Evolutionary conservation across 2,888 invertebrate genomes (phyloP), one percentile per base, ranked within the genome.

Genomic region (Scaptodrosophila latifasciaeformis): DNA sequence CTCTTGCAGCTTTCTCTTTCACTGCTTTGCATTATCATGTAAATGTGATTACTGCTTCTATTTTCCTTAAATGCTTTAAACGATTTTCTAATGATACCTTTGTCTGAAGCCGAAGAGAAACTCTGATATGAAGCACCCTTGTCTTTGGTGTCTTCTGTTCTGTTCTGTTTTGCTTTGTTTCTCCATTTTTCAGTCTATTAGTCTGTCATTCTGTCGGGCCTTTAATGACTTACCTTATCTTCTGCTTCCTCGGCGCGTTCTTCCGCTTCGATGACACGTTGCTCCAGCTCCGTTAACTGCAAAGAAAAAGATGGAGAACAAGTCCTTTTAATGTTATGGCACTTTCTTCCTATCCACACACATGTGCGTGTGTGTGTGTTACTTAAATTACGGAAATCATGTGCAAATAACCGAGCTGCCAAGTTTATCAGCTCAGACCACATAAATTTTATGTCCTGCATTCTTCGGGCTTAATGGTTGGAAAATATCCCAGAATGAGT

Each of bases 241-340:
- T 96, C 96, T 62, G 96, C 96, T 87, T 95, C 95, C 85, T 96
- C 96, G 48, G 96, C 96, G 80, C 96, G 90, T 79, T 93, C 92
- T 88, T 96, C 96, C 77, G 96, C 96, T 87, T 96, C 96, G 87
- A 95, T 90, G 85, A 96, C 95, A 82, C 96, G 91, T 86, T 95
- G 94, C 88, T 96, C 96, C 88, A 96, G 90, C 89, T 96, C 96
- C 87, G 95, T 93, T 88, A 96, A 92, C 96, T 96, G 91, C 83
- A 88, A 84, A 2, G 9, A 6, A 18, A 9, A 9, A 12, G 2
- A 21, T 7, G 7, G 18, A 4, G 17, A 1, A 21, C 19, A 7
- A 19, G 40, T 39, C 7, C 17, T 5, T 6, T 7, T 24, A 29
- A 6, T 43, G 37, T 44, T 30, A 30, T n/a, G 30, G 9, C 1